Percentiles rank a stretch among this genome's conserved stretches.
Evolutionary conservation across 2,113 vertebrate species (phyloP).

Genomic region (Furnarius figulus): DNA sequence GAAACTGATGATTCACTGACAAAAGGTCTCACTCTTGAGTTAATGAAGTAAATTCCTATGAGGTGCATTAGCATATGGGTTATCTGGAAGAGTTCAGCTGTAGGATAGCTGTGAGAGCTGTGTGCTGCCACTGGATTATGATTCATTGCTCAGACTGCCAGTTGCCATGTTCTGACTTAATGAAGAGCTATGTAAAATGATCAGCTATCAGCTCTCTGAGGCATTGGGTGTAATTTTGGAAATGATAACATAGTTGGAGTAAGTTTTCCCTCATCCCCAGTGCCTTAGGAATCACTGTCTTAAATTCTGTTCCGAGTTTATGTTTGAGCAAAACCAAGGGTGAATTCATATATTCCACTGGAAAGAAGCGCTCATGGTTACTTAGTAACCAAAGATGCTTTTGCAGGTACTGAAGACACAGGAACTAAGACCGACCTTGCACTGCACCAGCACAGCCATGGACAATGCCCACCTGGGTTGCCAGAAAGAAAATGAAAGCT

Average conservation of each 20-base stretch:
- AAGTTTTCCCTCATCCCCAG: not conserved
- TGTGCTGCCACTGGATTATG: not conserved
- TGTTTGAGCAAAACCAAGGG: not conserved
- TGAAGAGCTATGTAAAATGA: not conserved
- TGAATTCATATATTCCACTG: not conserved
- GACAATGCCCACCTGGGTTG: not conserved
- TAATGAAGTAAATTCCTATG: not conserved
- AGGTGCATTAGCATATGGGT: not conserved
- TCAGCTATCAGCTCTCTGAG: not conserved
- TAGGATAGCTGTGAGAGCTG: not conserved
- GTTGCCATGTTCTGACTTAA: not conserved
- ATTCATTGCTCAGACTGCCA: not conserved
- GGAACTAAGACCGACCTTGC: not conserved
- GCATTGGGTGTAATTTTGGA: not conserved
- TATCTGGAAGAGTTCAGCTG: not conserved
- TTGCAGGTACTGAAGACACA: not conserved
- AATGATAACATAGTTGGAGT: not conserved
- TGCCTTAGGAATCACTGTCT: not conserved
- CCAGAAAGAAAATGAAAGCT: not conserved
- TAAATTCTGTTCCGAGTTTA: not conserved
- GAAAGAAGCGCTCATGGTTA: fast-evolving
- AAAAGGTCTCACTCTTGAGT: not conserved
- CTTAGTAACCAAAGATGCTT: not conserved
- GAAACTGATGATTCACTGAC: not conserved
- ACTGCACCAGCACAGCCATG: fast-evolving